A percentile compares a stretch with the other conserved stretches of the same genome.
phyloP scores from a whole-genome alignment of 1,140 invertebrate genomes.

The Nasonia longicornis region DNA sequence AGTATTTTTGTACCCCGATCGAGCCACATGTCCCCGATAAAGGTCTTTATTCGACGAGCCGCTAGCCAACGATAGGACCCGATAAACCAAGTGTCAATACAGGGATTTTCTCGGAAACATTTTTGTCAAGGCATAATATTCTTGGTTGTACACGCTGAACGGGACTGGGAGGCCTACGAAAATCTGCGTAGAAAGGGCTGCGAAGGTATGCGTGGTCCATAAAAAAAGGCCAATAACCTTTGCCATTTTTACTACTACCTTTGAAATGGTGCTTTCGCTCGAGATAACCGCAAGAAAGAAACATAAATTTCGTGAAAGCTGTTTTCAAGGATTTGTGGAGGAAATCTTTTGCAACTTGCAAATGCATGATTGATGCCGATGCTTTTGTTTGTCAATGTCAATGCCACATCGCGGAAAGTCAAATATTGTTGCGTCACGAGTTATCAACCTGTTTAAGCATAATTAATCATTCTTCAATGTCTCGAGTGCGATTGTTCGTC shows the following conservation, averaged over 20 bases:
- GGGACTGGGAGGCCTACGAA: background rate
- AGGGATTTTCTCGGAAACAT: conserved; percentile 40
- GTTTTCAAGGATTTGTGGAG: background rate
- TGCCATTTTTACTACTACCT: background rate
- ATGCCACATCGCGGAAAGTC: no score
- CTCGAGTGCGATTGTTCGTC: no score
- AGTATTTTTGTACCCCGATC: conserved; percentile 55
- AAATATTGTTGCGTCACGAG: no score
- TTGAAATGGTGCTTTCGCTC: background rate
- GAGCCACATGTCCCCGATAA: conserved; percentile 47
- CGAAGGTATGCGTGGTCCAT: no score
- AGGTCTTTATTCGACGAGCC: conserved; percentile 29
- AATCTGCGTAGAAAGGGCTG: background rate
- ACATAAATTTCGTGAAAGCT: background rate
- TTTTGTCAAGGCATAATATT: conserved; percentile 20
- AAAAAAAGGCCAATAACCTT: conserved; percentile 37
- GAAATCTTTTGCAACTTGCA: no score
- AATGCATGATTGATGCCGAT: no score
- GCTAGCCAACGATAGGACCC: conserved; percentile 1
- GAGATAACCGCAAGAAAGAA: background rate
- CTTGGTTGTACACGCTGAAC: background rate
- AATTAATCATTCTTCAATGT: background rate
- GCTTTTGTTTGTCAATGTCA: no score
- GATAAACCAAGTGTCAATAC: conserved; percentile 37
- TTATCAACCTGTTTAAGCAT: background rate